A percentile compares a stretch with the other conserved stretches of the same genome.
phyloP scores from a whole-genome alignment of 2,113 vertebrate species.

The Phylloscopus trochilus region DNA sequence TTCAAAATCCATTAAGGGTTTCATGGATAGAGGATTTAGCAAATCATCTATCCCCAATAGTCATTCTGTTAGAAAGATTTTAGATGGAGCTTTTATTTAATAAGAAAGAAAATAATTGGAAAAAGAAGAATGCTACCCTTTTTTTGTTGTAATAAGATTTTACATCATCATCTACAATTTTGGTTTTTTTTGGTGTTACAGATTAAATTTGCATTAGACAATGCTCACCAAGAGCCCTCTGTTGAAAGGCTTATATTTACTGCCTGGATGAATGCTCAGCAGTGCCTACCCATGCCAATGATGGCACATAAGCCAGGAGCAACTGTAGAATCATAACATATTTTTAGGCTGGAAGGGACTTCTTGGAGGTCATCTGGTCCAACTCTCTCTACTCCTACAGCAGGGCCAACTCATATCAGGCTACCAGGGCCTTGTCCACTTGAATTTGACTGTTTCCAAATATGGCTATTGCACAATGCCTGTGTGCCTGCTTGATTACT shows the following conservation, averaged over 20 bases:
- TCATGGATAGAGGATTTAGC: neutral
- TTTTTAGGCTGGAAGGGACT: neutral
- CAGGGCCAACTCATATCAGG: neutral
- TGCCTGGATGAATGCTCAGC: neutral
- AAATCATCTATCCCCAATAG: neutral
- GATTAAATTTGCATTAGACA: neutral
- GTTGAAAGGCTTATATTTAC: neutral
- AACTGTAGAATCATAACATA: neutral
- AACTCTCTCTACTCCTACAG: neutral
- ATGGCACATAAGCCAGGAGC: neutral
- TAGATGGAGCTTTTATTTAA: neutral
- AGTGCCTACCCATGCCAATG: neutral
- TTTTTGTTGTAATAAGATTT: neutral
- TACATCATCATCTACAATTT: neutral
- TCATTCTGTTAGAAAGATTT: neutral
- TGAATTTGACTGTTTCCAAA: neutral
- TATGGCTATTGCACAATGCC: neutral
- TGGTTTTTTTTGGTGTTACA: neutral
- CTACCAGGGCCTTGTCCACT: neutral
- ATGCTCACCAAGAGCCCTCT: neutral
- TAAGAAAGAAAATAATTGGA: neutral
- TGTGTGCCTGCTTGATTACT: neutral
- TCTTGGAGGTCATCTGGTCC: neutral
- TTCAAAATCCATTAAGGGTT: conserved; percentile 2
- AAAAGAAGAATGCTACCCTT: neutral